These are phyloP conservation scores for Drosophila sp. DNA, from an alignment of 1,140 invertebrate species.

Conservation along the genomic window DNA sequence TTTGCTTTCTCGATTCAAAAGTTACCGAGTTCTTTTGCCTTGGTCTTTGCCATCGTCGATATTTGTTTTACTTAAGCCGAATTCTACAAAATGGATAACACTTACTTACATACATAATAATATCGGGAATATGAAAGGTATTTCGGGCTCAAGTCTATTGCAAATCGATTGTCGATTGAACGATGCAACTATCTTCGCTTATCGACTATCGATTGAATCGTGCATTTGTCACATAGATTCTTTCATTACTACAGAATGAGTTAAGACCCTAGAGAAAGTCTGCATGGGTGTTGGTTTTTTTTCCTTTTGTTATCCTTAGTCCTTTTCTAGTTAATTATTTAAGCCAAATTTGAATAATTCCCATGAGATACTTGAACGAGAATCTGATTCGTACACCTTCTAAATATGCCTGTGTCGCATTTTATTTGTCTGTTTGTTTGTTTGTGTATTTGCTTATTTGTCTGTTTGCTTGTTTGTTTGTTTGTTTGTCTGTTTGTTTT, in stretches of 20 bases:
- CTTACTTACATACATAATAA: too few species aligned
- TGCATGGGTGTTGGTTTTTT: too few species aligned
- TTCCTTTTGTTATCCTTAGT: too few species aligned
- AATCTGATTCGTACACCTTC: background rate
- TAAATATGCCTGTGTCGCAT: background rate
- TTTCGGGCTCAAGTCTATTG: too few species aligned
- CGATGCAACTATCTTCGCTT: too few species aligned
- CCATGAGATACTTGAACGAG: background rate
- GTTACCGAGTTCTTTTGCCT: conserved; percentile 43
- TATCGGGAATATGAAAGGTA: background rate
- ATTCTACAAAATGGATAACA: background rate
- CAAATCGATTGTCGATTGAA: too few species aligned
- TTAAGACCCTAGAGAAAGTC: too few species aligned
- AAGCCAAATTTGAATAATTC: background rate
- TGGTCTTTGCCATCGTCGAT: background rate
- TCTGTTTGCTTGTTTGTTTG: conserved; percentile 9
- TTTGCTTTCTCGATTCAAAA: conserved; percentile 27
- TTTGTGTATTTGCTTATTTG: conserved; percentile 6
- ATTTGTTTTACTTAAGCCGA: background rate
- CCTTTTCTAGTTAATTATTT: background rate
- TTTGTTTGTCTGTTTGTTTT: conserved; percentile 8
- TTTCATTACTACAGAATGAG: too few species aligned
- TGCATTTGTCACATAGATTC: too few species aligned
- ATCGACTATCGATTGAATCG: too few species aligned
- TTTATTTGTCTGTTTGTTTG: background rate